phyloP scores from a whole-genome alignment of 1,140 invertebrate species.

The Cepaea nemoralis region DNA sequence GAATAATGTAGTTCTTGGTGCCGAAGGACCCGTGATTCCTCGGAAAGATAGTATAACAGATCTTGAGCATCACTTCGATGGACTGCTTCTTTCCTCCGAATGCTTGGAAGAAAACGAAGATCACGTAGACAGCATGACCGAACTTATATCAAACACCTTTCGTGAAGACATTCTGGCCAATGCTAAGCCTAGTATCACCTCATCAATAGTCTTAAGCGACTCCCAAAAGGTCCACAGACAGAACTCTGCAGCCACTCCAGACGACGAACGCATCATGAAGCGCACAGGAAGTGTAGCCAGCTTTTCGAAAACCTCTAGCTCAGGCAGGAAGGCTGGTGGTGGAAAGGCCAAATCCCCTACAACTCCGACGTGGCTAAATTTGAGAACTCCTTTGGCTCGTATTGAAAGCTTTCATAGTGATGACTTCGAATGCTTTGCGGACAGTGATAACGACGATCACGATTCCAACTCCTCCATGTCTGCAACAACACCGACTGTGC shows the following conservation, averaged over 20 bases:
- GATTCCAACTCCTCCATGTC: conserved; percentile 57
- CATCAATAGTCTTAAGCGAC: not conserved
- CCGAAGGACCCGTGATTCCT: not conserved
- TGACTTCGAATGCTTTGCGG: conserved; percentile 62
- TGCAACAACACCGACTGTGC: conserved; percentile 62
- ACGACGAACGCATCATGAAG: conserved; percentile 21
- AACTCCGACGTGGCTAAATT: conserved; percentile 62
- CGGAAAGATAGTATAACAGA: not conserved
- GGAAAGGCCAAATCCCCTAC: conserved; percentile 56
- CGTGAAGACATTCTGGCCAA: conserved; percentile 42
- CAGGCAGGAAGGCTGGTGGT: conserved; percentile 32
- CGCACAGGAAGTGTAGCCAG: conserved; percentile 23
- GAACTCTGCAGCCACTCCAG: conserved; percentile 10
- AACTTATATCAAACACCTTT: conserved; percentile 45
- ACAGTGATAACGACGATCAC: conserved; percentile 53
- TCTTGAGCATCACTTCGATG: conserved; percentile 13
- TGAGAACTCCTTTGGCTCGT: conserved; percentile 64
- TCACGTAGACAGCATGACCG: conserved; percentile 41
- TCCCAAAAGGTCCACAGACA: not conserved
- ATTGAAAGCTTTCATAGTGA: conserved; percentile 70
- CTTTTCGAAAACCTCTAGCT: conserved; percentile 30
- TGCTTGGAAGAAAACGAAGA: conserved; percentile 43
- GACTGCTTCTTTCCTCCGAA: conserved; percentile 19
- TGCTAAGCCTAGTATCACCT: conserved; percentile 24
- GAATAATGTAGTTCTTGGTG: not conserved